Evolutionary conservation across 2,113 vertebrate species (phyloP).

Genomic region (Nycticryphes semicollaris): DNA sequence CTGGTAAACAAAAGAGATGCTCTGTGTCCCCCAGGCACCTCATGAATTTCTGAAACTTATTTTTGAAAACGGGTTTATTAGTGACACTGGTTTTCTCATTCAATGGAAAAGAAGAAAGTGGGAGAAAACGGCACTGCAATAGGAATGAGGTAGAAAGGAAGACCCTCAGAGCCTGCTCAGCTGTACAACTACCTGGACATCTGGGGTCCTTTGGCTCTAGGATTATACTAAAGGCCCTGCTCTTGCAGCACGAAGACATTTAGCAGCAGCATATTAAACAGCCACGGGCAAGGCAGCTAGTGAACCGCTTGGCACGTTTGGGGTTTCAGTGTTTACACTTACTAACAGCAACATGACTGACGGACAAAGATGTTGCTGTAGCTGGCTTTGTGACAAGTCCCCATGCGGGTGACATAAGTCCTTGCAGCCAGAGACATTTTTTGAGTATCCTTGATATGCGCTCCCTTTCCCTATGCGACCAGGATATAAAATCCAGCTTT

Average conservation of each 20-base stretch:
- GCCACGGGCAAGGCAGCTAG: neutral
- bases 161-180: neutral
- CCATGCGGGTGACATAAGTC: neutral
- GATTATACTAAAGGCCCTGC: neutral
- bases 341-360: neutral
- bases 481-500: neutral
- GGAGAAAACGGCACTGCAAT: neutral
- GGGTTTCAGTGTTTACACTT: neutral
- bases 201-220: neutral
- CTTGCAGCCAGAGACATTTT: neutral
- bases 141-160: neutral
- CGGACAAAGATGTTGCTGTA: neutral
- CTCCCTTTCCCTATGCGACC: neutral
- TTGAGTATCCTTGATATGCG: neutral
- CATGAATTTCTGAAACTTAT: neutral
- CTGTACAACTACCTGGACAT: neutral
- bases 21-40: neutral
- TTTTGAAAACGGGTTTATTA: neutral
- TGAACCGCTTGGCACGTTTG: neutral
- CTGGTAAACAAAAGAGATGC: neutral
- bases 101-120: neutral
- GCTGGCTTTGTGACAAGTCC: neutral
- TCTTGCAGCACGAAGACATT: neutral
- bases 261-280: neutral
- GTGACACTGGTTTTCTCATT: neutral